Evolutionary conservation across 2,113 vertebrate genomes (phyloP), one percentile per base, ranked within the genome.

Genomic region (Epinephelus fuscoguttatus): DNA sequence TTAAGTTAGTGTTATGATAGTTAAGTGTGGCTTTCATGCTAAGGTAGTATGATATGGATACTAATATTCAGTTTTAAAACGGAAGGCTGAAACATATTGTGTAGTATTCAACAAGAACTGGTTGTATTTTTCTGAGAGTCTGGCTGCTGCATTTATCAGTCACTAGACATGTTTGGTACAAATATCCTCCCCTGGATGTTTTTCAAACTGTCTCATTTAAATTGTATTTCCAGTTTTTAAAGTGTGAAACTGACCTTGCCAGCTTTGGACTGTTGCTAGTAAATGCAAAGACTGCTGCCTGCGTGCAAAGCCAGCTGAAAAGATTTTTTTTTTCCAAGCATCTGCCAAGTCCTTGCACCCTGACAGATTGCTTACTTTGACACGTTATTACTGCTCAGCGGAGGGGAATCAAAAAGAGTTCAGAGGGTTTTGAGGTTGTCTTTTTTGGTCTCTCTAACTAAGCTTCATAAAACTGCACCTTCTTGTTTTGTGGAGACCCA

Each of bases 291-390:
- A 62, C 78, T 18, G 27, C 63, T 83, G 70, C 68, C 63, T 79
- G 76, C 2, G 1, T 75, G 84, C 55, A 84, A 78, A 88, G 45
- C 75, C 52, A 75, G 61, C 73, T 75, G 45, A 81, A 74, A 80
- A 66, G 12, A 75, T 66, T 52, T 77, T 75, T 61, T 80, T 80
- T 74, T 75, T 70, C 33, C 52, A 56, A 63, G 53, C 64, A 83
- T 78, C 82, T 86, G 83, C 84, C 84, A 83, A 84, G 63, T 82
- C 75, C 63, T 82, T 83, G 82, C 57, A 62, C 71, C 49, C 78
- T 82, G 78, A 91, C 82, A 91, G 86, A 86, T 90, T 91, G 91
- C 85, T 81, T 77, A 84, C 77, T 91, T 75, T 89, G 89, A 89
- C 90, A 90, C 75, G 71, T 77, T 87, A 85, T 91, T 88, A 88